phyloP scores from a whole-genome alignment of 2,797 vertebrate species.

The Gymnopithys bicolor region DNA sequence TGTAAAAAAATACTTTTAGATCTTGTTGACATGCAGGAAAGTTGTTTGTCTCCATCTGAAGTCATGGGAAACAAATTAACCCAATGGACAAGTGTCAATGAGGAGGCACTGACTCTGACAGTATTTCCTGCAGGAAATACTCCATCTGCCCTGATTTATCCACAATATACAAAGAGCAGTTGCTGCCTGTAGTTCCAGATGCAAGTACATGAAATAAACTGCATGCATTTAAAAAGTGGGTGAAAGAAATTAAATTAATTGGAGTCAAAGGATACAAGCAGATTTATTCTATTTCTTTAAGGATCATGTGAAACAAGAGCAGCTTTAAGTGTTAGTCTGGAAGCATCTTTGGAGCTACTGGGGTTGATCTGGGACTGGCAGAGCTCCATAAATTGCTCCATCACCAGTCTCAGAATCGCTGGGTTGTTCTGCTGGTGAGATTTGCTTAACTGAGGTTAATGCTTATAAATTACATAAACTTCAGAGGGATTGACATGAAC shows the following conservation, averaged over 20 bases:
- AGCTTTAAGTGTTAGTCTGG: neutral
- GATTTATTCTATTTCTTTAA: neutral
- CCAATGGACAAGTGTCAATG: neutral
- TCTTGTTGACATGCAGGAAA: neutral
- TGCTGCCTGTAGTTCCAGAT: neutral
- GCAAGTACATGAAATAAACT: neutral
- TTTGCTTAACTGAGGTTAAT: neutral
- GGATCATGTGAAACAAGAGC: neutral
- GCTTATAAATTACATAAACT: neutral
- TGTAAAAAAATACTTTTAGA: neutral
- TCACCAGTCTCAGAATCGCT: neutral
- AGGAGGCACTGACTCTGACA: neutral
- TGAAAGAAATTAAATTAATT: neutral
- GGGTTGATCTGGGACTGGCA: neutral
- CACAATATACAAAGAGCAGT: neutral
- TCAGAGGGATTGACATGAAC: neutral
- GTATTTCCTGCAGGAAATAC: neutral
- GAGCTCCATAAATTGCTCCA: neutral
- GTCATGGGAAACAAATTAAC: neutral
- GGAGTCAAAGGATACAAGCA: neutral
- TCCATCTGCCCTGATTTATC: neutral
- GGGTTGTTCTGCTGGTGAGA: neutral
- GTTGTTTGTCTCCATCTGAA: neutral
- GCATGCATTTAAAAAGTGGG: neutral
- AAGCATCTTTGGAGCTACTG: neutral